These are phyloP conservation scores for Drosophila persimilis DNA, from an alignment of 1,140 invertebrate genomes.

Conservation along the genomic window DNA sequence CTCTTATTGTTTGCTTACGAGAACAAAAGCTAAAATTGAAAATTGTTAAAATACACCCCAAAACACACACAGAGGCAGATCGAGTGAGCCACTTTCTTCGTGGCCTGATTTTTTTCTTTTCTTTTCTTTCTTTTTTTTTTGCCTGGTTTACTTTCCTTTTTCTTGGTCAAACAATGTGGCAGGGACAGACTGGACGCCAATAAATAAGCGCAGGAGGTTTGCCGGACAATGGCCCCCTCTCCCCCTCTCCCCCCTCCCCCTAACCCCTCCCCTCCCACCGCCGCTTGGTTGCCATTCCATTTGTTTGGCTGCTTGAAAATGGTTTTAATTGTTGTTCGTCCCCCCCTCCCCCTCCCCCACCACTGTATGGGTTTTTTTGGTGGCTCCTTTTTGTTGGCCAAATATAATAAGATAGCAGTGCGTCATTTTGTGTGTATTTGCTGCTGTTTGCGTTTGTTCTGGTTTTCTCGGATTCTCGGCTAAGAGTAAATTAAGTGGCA, in stretches of 20 bases:
- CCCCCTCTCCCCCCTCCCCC: neutral
- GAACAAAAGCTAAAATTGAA: conserved; percentile 81
- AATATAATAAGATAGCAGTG: conserved; percentile 75
- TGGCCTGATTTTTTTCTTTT: conserved; percentile 34
- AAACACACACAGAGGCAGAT: conserved; percentile 14
- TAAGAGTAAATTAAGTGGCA: conserved; percentile 79
- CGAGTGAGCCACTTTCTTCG: conserved; percentile 64
- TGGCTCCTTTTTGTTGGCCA: conserved; percentile 71
- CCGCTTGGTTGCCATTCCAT: conserved; percentile 13
- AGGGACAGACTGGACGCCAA: conserved; percentile 46
- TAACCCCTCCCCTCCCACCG: too few relatives aligned
- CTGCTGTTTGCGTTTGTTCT: conserved; percentile 65
- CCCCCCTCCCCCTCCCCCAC: conserved; percentile 19
- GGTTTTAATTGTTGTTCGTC: conserved; percentile 75
- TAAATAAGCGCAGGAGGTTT: conserved; percentile 69
- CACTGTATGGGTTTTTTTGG: conserved; percentile 24
- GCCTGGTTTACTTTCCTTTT: conserved; percentile 72
- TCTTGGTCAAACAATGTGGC: conserved; percentile 64
- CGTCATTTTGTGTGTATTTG: conserved; percentile 57
- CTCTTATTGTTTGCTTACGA: conserved; percentile 57
- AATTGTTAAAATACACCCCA: conserved; percentile 74
- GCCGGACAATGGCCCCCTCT: conserved; percentile 39
- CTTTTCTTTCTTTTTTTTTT: conserved; percentile 61
- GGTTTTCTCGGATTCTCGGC: conserved; percentile 56
- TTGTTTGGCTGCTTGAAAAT: conserved; percentile 73